Evolutionary conservation across 2,888 invertebrate species (phyloP).

Genomic region (Vanessa cardui): DNA sequence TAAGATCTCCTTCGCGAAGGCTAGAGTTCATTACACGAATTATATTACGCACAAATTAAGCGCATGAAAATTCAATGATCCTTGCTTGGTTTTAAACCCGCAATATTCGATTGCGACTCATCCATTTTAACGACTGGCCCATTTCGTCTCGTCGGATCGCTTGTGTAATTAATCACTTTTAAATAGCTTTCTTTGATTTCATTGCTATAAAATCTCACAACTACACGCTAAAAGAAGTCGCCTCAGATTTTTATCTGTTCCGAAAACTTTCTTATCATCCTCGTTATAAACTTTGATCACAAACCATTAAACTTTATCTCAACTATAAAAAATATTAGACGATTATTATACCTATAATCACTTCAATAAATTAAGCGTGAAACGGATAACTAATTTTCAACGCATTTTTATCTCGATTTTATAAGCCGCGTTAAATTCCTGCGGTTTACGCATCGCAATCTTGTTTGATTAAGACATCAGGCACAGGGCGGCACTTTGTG

Average conservation of each 20-base stretch:
- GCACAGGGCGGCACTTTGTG: conserved; percentile 18
- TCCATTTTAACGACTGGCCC: no score
- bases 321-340: conserved; percentile 15
- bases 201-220: conserved; percentile 11
- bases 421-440: conserved; percentile 37
- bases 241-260: conserved; percentile 23
- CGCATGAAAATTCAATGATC: no score
- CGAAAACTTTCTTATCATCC: conserved; percentile 24
- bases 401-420: conserved; percentile 35
- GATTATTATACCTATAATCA: conserved; percentile 27
- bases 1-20: no score
- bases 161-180: conserved; percentile 1
- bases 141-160: not conserved
- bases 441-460: conserved; percentile 33
- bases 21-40: no score
- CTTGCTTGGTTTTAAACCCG: no score
- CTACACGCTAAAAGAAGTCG: not conserved
- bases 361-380: conserved; percentile 36
- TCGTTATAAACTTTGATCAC: conserved; percentile 16
- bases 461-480: conserved; percentile 39
- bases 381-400: conserved; percentile 38
- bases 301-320: conserved; percentile 26
- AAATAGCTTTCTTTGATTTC: not conserved
- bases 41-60: no score
- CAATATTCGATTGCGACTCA: no score